These are phyloP conservation scores for Danio aesculapii DNA, from an alignment of 2,797 vertebrate genomes.

Conservation along the genomic window DNA sequence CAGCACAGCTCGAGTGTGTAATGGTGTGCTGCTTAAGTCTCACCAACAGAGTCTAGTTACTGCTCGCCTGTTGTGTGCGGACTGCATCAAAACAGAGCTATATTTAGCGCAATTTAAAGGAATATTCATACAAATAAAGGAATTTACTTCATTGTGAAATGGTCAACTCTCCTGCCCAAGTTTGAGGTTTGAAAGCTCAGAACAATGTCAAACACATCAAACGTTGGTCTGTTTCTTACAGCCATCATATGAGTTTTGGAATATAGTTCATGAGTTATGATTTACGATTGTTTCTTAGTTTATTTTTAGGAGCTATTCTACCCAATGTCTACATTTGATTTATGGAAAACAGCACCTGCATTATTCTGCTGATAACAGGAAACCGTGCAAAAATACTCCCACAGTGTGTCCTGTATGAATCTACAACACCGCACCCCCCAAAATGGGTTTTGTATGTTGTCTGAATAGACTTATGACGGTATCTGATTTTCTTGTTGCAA, in stretches of 20 bases:
- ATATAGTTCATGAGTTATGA: neutral
- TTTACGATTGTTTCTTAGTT: neutral
- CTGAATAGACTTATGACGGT: too few species aligned
- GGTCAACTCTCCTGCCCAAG: neutral
- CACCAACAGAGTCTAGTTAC: conserved; percentile 8
- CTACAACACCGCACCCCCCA: neutral
- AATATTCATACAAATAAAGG: neutral
- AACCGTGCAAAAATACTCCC: neutral
- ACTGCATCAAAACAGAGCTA: neutral
- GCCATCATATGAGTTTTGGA: neutral
- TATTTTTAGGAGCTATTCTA: neutral
- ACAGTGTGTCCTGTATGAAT: neutral
- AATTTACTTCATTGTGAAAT: neutral
- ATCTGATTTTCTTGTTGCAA: too few species aligned
- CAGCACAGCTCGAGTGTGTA: conserved; percentile 65
- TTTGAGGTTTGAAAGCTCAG: neutral
- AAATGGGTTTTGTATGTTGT: neutral
- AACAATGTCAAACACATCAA: neutral
- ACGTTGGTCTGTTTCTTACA: neutral
- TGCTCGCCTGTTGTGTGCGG: neutral
- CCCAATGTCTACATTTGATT: neutral
- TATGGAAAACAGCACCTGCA: neutral
- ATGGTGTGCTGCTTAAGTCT: conserved; percentile 55
- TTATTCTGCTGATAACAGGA: neutral
- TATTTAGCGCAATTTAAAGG: neutral